phyloP scores from a whole-genome alignment of 2,797 vertebrate genomes.

The Ciconia nigra region DNA sequence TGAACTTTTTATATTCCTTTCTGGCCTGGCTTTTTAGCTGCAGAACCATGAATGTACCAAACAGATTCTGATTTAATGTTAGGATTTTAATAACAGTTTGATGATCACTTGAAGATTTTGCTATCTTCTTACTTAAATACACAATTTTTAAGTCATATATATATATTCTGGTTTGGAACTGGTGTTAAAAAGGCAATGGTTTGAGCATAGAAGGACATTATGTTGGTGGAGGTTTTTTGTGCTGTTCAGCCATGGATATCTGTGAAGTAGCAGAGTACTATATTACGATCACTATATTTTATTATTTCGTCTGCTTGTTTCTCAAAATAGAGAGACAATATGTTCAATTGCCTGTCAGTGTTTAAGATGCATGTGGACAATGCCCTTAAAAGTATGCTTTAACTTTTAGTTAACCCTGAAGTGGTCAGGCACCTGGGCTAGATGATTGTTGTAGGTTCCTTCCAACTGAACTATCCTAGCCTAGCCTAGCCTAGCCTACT shows the following conservation, averaged over 20 bases:
- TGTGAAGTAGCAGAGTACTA: not conserved
- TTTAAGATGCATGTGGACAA: not conserved
- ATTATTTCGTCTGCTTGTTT: not conserved
- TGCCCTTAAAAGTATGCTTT: not conserved
- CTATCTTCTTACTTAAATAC: not conserved
- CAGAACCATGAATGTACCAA: not conserved
- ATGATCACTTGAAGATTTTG: not conserved
- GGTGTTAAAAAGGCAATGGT: not conserved
- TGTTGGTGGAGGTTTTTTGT: not conserved
- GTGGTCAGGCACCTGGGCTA: not conserved
- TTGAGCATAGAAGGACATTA: not conserved
- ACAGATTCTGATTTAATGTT: not conserved
- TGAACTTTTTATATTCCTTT: not conserved
- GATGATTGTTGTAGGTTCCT: accelerated
- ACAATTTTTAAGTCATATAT: not conserved
- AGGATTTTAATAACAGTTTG: not conserved
- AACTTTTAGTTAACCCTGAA: not conserved
- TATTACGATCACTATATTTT: not conserved
- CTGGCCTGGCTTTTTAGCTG: not conserved
- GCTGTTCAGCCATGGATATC: not conserved
- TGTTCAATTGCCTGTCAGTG: not conserved
- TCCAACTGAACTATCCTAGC: not conserved
- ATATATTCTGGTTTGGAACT: not conserved
- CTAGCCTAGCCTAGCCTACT: not conserved
- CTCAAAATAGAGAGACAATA: not conserved